Evolutionary conservation across 1,140 invertebrate species (phyloP), one percentile per base, ranked within the genome.

Genomic region (Drosophila insularis): DNA sequence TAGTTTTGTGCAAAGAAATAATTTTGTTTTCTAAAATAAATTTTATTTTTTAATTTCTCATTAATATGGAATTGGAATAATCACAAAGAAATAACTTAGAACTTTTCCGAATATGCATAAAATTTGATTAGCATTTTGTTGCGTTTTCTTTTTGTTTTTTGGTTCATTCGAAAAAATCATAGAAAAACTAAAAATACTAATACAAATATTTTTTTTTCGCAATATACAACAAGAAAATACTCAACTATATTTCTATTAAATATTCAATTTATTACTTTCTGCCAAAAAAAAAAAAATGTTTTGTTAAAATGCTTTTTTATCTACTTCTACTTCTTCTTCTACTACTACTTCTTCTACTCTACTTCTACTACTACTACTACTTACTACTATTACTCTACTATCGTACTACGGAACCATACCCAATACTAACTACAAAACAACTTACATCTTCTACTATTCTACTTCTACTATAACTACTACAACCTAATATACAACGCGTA

Each of bases 381-480:
- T 71, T 73, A 87, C 82, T 70, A 81, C 80, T 71, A 67, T 62
- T 53, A 75, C 50, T 56, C 54, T 55, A 55, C 54, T 55, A 55
- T 55, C 54, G 27, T 68, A 78, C 69, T 71, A 73, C 68, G 84
- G 72, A 87, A 87, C 84, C 76, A 82, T 87, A 50, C 43, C 17
- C 17, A 50, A 50, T 50, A 87, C 84, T 87, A 89, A 87, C 84
- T 87, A 90, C 86, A 84, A 90, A 86, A 85, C 87, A 79, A 90
- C 81, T 85, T 86, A 85, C 80, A 80, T 82, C 84, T 77, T 86
- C 89, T 86, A 89, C 89, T 89, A 81, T 89, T 80, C 87, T 90
- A 90, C 87, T 85, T 80, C 87, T 90, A 90, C 87, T 85, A 81
- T 75, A 73, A 89, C 89, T 78, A 85, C 72, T 78, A 90, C 89